Percentiles rank a stretch among this genome's conserved stretches.
Evolutionary conservation across 1,140 invertebrate species (phyloP).

Genomic region (Saxidomus purpurata): DNA sequence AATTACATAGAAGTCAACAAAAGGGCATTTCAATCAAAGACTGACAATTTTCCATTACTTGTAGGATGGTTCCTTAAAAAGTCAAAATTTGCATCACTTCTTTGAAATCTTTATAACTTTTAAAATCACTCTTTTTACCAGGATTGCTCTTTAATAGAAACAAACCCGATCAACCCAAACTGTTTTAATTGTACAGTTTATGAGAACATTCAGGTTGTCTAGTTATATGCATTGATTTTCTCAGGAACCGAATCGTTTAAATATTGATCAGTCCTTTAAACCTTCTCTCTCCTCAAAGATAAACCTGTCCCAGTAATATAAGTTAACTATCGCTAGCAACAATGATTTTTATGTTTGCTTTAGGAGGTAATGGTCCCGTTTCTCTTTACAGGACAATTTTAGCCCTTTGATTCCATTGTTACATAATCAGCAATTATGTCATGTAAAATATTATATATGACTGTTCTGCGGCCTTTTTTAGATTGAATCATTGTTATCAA

Average conservation of each 20-base stretch:
- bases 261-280: slow-evolving; percentile 20
- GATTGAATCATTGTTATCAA: no score
- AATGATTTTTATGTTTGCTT: slow-evolving; percentile 33
- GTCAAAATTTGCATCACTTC: no score
- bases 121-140: no score
- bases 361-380: not conserved
- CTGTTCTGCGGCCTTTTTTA: no score
- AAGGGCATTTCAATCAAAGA: no score
- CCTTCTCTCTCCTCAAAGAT: not conserved
- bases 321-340: slow-evolving; percentile 30
- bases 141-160: no score
- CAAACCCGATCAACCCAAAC: no score
- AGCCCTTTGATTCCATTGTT: not conserved
- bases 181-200: not conserved
- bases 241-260: not conserved
- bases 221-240: slow-evolving; percentile 39
- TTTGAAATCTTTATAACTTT: no score
- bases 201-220: not conserved
- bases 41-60: no score
- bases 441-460: no score
- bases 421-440: not conserved
- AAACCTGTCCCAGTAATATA: not conserved
- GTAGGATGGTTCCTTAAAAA: no score
- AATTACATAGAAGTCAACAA: no score
- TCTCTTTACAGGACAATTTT: slow-evolving; percentile 9